Evolutionary conservation across 1,140 invertebrate genomes (phyloP), one percentile per base, ranked within the genome.

Genomic region (Neodiprion pinetum): DNA sequence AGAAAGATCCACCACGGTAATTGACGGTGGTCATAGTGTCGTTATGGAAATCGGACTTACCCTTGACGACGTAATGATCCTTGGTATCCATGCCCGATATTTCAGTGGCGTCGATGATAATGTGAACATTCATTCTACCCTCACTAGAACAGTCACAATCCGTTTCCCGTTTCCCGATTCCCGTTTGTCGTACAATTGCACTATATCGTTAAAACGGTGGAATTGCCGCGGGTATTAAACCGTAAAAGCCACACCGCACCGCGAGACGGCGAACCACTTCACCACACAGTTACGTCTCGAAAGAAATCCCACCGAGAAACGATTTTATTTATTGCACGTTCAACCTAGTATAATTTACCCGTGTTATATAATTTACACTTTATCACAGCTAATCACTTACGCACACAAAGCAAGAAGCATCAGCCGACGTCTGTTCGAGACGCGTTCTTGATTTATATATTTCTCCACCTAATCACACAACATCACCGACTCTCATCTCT

Each of bases 71-170:
- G 76, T 88, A 88, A 61, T 79, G 84, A 80, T 87, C 82, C 77
- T 85, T 88, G 8, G 84, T 80, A 75, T 85, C 85, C 86, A 88
- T 87, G 73, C 83, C 81, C 9, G 80, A 77, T 67, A 85, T 76
- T 76, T 87, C 82, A 66, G 84, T 86, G 68, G 84, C 82, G 79
- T 80, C 84, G 28, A 81, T 80, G 49, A 83, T 78, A 66, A 83
- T 79, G 53, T 70, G 75, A 17, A 77, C 77, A 67, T 81, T 87
- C 83, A 88, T 88, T 17, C 66, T 48, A 77, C 71, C 65, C 70
- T 28, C 28, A 66, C 40, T 67, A 40, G 28, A 28, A 61, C 28
- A 61, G n/a, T 17, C 53, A 61, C 53, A 14, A 14, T 61, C 53
- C 53, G 53, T 14, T 61, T 61, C 40, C 71, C 23, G 23, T 48